Evolutionary conservation across 2,797 vertebrate species (phyloP), one percentile per base, ranked within the genome.

Genomic region (Schizopygopsis pylzovi): DNA sequence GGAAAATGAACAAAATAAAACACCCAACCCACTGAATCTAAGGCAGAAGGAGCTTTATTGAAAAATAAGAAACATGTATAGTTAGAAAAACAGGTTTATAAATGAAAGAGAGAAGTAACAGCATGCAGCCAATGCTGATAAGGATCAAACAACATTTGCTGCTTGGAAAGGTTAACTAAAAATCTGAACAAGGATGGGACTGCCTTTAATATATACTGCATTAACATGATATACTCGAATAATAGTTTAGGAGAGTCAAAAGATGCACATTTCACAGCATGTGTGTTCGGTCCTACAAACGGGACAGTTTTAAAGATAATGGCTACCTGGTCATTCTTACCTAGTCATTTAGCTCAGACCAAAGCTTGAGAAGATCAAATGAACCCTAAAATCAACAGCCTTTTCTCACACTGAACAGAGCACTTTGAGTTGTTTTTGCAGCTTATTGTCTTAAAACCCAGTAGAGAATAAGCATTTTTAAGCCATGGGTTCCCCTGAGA

Each of bases 321-420:
- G 56, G 84, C 78, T 84, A 85, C 65, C 65, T 56, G 39, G 49
- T 73, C 68, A 59, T 73, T 82, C 70, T 87, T 43, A 89, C 75
- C 83, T 86, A 89, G 78, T 89, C 61, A 89, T 90, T 90, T 82
- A 20, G 56, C 86, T 73, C 71, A 89, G 70, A 85, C 37, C 88
- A 87, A 16, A 81, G 49, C 28, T 70, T 85, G 65, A 84, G 78
- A 78, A 78, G 59, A 28, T 76, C 18, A 47, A 67, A 85, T 70
- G 68, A n/a, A 41, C 25, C 85, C 75, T 71, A 28, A 70, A 85
- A 86, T 68, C 65, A 59, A 3, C 67, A 82, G 52, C 68, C 79
- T 72, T 13, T 86, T 81, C 78, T 79, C 73, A 59, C 67, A 33
- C n/a, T n/a, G n/a, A n/a, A n/a, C n/a, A n/a, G n/a, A n/a, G 22